Percentiles rank a stretch among this genome's conserved stretches.
These are phyloP conservation scores for Holocentrus rufus DNA, from an alignment of 2,797 vertebrate species.

Conservation along the genomic window DNA sequence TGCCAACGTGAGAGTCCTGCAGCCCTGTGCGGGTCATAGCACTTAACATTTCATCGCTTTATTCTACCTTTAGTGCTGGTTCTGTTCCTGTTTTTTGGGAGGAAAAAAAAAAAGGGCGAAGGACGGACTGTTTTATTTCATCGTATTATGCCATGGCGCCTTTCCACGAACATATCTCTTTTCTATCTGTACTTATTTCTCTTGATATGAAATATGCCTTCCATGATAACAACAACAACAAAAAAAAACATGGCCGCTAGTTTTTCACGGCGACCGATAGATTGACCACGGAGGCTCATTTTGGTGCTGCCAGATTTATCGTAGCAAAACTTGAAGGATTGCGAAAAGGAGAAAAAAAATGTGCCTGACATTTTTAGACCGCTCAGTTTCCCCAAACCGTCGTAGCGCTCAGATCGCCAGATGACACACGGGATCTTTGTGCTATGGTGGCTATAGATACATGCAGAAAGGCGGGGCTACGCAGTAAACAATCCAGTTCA, in stretches of 20 bases:
- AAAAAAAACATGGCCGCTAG: slow-evolving; percentile 52
- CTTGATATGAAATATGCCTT: slow-evolving; percentile 78
- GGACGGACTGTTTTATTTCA: slow-evolving; percentile 74
- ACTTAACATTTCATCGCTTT: slow-evolving; percentile 73
- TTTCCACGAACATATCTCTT: slow-evolving; percentile 82
- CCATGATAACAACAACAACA: slow-evolving; percentile 52
- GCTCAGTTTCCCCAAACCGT: slow-evolving; percentile 51
- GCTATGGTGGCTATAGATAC: slow-evolving; percentile 49
- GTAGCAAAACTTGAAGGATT: slow-evolving; percentile 78
- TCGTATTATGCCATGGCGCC: slow-evolving; percentile 82
- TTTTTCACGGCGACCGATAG: slow-evolving; percentile 59
- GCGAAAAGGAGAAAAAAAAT: slow-evolving; percentile 50
- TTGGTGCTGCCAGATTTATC: slow-evolving; percentile 75
- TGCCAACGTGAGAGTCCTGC: slow-evolving; percentile 51
- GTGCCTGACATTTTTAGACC: slow-evolving; percentile 75
- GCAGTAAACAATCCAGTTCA: neutral
- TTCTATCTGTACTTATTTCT: slow-evolving; percentile 77
- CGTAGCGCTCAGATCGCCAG: slow-evolving; percentile 41
- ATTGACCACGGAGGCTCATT: slow-evolving; percentile 64
- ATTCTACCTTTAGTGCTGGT: slow-evolving; percentile 70
- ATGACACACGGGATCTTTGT: slow-evolving; percentile 39
- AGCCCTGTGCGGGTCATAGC: slow-evolving; percentile 40
- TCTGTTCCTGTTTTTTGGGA: slow-evolving; percentile 56
- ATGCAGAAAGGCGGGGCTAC: slow-evolving; percentile 24
- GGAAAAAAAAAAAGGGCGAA: slow-evolving; percentile 52